Conservation (phyloP, 2,888 invertebrate species). For the Pristionchus japonicus region DNA sequence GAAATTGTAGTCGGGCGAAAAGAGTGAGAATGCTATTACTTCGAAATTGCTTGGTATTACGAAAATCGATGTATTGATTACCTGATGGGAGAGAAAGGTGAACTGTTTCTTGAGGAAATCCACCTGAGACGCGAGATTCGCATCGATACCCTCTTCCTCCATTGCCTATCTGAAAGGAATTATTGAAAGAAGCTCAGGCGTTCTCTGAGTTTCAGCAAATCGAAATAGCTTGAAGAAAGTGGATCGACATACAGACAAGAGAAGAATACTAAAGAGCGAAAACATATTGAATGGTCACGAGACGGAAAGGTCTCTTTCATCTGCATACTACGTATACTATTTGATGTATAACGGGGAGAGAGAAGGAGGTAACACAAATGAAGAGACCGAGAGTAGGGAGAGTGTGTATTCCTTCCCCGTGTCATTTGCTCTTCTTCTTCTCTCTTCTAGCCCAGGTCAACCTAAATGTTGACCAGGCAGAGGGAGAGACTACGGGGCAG, state of each 20-base stretch:
- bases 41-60: neutral
- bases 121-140: neutral
- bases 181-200: no score
- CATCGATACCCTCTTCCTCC: neutral
- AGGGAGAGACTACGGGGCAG: neutral
- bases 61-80: neutral
- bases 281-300: neutral
- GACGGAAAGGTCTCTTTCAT: no score
- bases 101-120: neutral
- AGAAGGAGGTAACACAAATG: neutral
- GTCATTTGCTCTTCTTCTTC: neutral
- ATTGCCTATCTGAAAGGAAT: neutral
- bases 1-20: neutral
- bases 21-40: neutral
- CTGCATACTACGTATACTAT: no score
- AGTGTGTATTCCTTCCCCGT: neutral
- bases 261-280: neutral
- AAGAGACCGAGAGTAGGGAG: neutral
- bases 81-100: slow-evolving; percentile 35
- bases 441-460: neutral
- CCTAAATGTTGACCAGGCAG: neutral
- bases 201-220: no score
- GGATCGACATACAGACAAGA: neutral
- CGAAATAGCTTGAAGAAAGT: no score
- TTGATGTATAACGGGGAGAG: no score